Conservation (phyloP, 2,797 vertebrate species). For the Pempheris klunzingeri region DNA sequence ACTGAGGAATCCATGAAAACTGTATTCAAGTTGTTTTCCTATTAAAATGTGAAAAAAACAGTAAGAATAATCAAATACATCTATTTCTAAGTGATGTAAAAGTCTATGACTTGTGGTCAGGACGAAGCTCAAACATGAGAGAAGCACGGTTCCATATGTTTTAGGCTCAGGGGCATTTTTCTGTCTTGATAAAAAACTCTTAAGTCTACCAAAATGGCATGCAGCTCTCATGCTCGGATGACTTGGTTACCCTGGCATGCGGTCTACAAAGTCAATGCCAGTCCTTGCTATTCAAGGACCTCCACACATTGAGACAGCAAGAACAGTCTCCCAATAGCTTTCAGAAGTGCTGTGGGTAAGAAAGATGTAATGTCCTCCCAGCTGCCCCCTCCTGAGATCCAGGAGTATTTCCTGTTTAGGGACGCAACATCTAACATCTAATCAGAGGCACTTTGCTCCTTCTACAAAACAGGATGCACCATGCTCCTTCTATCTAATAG, state of each 20-base stretch:
- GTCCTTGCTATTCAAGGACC: slow-evolving; percentile 62
- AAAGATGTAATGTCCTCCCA: slow-evolving; percentile 37
- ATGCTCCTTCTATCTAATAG: neutral
- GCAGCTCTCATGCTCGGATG: slow-evolving; percentile 82
- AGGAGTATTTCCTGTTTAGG: slow-evolving; percentile 58
- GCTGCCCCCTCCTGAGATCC: slow-evolving; percentile 13
- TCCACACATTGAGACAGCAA: slow-evolving; percentile 65
- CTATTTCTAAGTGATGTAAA: slow-evolving; percentile 5
- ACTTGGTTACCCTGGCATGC: slow-evolving; percentile 75
- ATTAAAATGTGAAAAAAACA: neutral
- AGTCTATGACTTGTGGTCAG: neutral
- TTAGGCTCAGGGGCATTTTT: slow-evolving; percentile 27
- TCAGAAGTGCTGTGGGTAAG: slow-evolving; percentile 71
- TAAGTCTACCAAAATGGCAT: slow-evolving; percentile 70
- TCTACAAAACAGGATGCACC: slow-evolving; percentile 18
- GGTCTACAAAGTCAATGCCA: slow-evolving; percentile 65
- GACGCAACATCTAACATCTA: slow-evolving; percentile 15
- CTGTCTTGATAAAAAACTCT: slow-evolving; percentile 41
- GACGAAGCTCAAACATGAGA: slow-evolving; percentile 3
- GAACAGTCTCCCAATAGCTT: slow-evolving; percentile 79
- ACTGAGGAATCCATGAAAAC: neutral
- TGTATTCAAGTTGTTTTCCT: neutral
- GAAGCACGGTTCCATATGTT: slow-evolving; percentile 60
- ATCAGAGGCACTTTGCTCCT: slow-evolving; percentile 31
- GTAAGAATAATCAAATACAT: neutral